A percentile compares a stretch with the other conserved stretches of the same genome.
These are phyloP conservation scores for Stictocephala bisonia DNA, from an alignment of 2,888 invertebrate genomes.

Conservation along the genomic window DNA sequence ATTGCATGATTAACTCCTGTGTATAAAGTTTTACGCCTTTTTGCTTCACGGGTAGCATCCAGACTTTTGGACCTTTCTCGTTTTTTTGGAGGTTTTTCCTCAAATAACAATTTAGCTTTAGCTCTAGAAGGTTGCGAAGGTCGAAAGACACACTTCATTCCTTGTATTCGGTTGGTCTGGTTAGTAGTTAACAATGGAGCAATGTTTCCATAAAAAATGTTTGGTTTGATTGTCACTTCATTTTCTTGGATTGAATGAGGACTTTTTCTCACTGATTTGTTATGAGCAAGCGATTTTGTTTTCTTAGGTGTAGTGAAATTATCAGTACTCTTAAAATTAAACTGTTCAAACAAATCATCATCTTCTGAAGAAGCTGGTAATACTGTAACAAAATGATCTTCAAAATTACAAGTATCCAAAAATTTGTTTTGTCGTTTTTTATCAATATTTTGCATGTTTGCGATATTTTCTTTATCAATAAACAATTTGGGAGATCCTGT, in stretches of 20 bases:
- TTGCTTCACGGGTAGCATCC: constrained; percentile 11
- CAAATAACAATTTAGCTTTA: constrained; percentile 18
- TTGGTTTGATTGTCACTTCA: constrained; percentile 24
- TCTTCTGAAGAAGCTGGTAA: constrained; percentile 3
- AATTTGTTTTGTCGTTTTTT: constrained; percentile 1
- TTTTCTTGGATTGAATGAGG: constrained; percentile 10
- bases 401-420: constrained; percentile 8
- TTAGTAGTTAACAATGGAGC: constrained; percentile 37
- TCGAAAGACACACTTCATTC: constrained; percentile 35
- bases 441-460: neutral
- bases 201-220: constrained; percentile 32
- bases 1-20: constrained; percentile 42
- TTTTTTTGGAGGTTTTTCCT: constrained; percentile 19
- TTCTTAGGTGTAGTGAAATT: constrained; percentile 29
- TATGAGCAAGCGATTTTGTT: neutral
- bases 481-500: neutral
- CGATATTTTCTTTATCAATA: constrained; percentile 23
- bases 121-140: constrained; percentile 20
- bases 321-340: neutral
- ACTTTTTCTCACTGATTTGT: neutral
- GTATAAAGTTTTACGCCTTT: constrained; percentile 34
- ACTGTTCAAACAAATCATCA: neutral
- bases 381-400: constrained; percentile 1
- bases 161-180: constrained; percentile 35
- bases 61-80: constrained; percentile 32